Evolutionary conservation across 2,113 vertebrate genomes (phyloP).

Genomic region (Oryctolagus cuniculus): mOryCun1.1 NC_091445.1:89328501-89329000

Average conservation of each 20-base stretch:
- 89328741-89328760: background rate
- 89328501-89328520: too few relatives aligned
- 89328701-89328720: conserved; percentile 13
- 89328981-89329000: too few relatives aligned
- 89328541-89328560: too few relatives aligned
- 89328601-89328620: too few relatives aligned
- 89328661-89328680: too few relatives aligned
- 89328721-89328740: background rate
- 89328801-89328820: background rate
- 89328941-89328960: background rate
- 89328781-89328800: background rate
- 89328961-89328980: too few relatives aligned
- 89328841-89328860: background rate
- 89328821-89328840: conserved; percentile 8
- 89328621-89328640: too few relatives aligned
- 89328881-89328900: background rate
- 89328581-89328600: too few relatives aligned
- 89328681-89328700: background rate
- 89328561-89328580: too few relatives aligned
- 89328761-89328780: conserved; percentile 3
- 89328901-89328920: background rate
- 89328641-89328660: too few relatives aligned
- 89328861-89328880: background rate
- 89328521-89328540: too few relatives aligned
- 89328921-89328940: background rate